Percentiles rank a stretch among this genome's conserved stretches.
These are phyloP conservation scores for Pandion haliaetus DNA, from an alignment of 2,113 vertebrate genomes.

Conservation along the genomic window DNA sequence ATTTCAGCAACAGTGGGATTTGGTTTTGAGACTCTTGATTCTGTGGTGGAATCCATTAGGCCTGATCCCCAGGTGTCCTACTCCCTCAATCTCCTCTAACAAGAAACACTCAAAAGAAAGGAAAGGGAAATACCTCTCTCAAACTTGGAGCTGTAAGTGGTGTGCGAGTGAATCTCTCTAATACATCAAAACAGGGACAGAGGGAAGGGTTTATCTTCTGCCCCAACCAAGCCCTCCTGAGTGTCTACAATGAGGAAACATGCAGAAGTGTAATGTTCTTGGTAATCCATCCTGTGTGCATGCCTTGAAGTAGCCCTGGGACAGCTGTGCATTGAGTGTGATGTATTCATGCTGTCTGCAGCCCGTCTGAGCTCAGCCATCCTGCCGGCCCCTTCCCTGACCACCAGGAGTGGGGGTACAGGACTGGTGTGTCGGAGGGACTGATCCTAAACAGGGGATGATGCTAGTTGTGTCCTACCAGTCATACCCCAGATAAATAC, in stretches of 20 bases:
- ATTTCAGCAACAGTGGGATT: background rate
- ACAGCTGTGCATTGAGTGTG: fast-evolving
- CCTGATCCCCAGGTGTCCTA: background rate
- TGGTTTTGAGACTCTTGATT: background rate
- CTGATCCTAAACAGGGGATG: background rate
- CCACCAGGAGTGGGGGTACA: fast-evolving
- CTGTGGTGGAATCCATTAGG: background rate
- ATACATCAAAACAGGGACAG: background rate
- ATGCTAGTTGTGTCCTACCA: background rate
- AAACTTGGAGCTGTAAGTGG: background rate
- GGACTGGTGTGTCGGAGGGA: background rate
- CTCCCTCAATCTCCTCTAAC: background rate
- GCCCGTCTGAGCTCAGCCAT: background rate
- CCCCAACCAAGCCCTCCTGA: background rate
- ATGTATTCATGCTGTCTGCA: fast-evolving
- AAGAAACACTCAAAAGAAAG: background rate
- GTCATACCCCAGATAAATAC: background rate
- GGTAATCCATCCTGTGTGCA: fast-evolving
- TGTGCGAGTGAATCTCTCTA: background rate
- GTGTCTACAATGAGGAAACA: background rate
- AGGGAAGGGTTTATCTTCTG: background rate
- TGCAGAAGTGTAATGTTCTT: background rate
- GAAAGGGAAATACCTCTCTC: background rate
- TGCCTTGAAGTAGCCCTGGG: background rate
- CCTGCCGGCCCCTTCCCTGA: background rate